Evolutionary conservation across 2,797 vertebrate genomes (phyloP), one percentile per base, ranked within the genome.

Genomic region (Danio tinwini): DNA sequence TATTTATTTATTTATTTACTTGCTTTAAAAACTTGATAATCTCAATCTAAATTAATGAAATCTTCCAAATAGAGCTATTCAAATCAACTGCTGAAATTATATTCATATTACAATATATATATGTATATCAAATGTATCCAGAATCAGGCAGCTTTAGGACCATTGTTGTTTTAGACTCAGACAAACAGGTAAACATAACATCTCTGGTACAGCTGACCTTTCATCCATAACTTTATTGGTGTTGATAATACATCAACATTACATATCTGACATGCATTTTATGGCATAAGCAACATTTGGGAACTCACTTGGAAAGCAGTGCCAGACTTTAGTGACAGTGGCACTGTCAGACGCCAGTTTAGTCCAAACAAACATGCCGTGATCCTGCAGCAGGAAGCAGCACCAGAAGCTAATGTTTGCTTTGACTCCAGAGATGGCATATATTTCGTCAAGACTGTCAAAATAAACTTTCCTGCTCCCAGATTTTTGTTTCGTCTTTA

Each of bases 401-500:
- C 52, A 45, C 56, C 49, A 59, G 68, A 64, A 71, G 67, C 50
- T 58, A 52, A 55, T 78, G 77, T 80, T 82, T 82, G 64, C 74
- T 56, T 82, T 74, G 76, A 39, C 67, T 82, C 81, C 17, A 13
- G 39, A 65, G 47, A 81, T 73, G 63, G 67, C 73, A 63, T 64
- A 10, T 45, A 64, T 69, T 58, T 44, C 61, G 17, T 55, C 16
- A 69, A 49, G 16, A 70, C 69, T 70, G 50, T 59, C 45, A 85
- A 81, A 76, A 73, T 79, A 72, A 78, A 78, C 53, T 47, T 45
- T 65, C 13, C 10, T 39, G 68, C 40, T 5, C 37, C 19, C 53
- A 29, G 14, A 71, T 81, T 78, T 81, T 76, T 78, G 78, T 81
- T 83, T 78, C n/a, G 81, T 70, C 52, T 78, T 7, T 45, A 61